phyloP scores from a whole-genome alignment of 2,888 invertebrate genomes.

The Melangyna quadrimaculata region DNA sequence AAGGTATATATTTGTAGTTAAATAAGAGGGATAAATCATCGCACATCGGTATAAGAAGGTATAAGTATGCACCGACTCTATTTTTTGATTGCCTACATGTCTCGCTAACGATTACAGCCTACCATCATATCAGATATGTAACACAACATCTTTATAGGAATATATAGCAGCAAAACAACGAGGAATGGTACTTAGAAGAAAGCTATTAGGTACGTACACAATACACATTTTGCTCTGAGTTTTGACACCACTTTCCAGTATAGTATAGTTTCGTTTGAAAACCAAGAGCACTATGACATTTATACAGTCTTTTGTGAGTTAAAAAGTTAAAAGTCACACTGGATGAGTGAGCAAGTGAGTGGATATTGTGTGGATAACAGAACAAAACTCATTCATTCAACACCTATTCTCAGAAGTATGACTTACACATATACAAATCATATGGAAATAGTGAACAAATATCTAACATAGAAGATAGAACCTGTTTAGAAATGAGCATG shows the following conservation, averaged over 20 bases:
- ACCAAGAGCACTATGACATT: slow-evolving; percentile 15
- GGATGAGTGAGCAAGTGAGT: slow-evolving; percentile 60
- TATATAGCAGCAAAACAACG: slow-evolving; percentile 47
- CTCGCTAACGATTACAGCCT: no score
- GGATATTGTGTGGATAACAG: slow-evolving; percentile 63
- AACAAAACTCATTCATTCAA: slow-evolving; percentile 65
- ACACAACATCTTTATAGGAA: not conserved
- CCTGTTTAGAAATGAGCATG: slow-evolving; percentile 60
- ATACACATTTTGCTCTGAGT: slow-evolving; percentile 45
- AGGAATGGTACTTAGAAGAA: slow-evolving; percentile 54
- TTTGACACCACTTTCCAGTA: slow-evolving; percentile 39
- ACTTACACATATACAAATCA: slow-evolving; percentile 18
- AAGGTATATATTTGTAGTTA: no score
- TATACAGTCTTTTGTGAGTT: slow-evolving; percentile 56
- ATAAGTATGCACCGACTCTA: no score
- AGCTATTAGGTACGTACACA: no score
- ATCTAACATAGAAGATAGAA: no score
- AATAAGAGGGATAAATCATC: no score
- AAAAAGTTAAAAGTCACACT: slow-evolving; percentile 34
- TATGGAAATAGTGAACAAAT: not conserved
- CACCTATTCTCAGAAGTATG: slow-evolving; percentile 51
- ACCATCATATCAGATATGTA: no score
- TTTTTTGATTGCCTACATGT: no score
- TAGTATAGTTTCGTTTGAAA: slow-evolving; percentile 54
- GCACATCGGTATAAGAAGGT: not conserved